These are phyloP conservation scores for Zaprionus lineosus DNA, from an alignment of 2,888 invertebrate genomes.

Conservation along the genomic window DNA sequence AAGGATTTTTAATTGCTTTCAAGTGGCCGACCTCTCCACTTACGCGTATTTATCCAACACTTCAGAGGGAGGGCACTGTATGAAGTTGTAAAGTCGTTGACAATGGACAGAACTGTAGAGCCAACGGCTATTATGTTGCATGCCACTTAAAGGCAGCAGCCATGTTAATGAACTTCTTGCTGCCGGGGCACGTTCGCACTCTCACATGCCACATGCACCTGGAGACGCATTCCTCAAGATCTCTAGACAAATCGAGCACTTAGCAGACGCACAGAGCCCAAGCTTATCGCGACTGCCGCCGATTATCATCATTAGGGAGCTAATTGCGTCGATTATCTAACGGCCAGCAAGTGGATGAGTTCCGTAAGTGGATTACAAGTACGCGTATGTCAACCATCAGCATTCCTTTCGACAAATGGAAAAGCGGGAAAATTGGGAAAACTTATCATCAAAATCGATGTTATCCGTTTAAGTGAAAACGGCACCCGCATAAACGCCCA, in stretches of 20 bases:
- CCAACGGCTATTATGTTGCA: slow-evolving; percentile 2
- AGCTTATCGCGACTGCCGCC: slow-evolving; percentile 20
- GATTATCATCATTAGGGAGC: slow-evolving; percentile 63
- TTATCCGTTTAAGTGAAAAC: slow-evolving; percentile 38
- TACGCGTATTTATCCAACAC: slow-evolving; percentile 33
- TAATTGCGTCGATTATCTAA: slow-evolving; percentile 68
- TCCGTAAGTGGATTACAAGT: slow-evolving; percentile 37
- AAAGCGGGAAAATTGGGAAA: too few relatives aligned
- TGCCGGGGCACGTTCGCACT: slow-evolving; percentile 12
- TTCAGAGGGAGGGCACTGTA: slow-evolving; percentile 18
- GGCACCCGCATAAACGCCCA: slow-evolving; percentile 35
- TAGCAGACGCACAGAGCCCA: slow-evolving; percentile 1
- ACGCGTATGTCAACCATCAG: slow-evolving; percentile 29
- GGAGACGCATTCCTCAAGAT: slow-evolving; percentile 39
- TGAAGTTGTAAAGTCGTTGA: slow-evolving; percentile 36
- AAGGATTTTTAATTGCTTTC: slow-evolving; percentile 77
- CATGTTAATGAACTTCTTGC: slow-evolving; percentile 41
- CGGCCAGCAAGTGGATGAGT: slow-evolving; percentile 28
- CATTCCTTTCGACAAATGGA: slow-evolving; percentile 18
- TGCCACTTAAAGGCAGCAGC: slow-evolving; percentile 28
- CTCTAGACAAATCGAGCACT: slow-evolving; percentile 47
- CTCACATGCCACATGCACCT: slow-evolving; percentile 40
- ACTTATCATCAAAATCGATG: slow-evolving; percentile 17
- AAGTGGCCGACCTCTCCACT: slow-evolving; percentile 60
- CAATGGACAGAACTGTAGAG: slow-evolving; percentile 16